Conservation (phyloP, 1,140 invertebrate species). For the Pseudomyrmex cubaensis region DNA sequence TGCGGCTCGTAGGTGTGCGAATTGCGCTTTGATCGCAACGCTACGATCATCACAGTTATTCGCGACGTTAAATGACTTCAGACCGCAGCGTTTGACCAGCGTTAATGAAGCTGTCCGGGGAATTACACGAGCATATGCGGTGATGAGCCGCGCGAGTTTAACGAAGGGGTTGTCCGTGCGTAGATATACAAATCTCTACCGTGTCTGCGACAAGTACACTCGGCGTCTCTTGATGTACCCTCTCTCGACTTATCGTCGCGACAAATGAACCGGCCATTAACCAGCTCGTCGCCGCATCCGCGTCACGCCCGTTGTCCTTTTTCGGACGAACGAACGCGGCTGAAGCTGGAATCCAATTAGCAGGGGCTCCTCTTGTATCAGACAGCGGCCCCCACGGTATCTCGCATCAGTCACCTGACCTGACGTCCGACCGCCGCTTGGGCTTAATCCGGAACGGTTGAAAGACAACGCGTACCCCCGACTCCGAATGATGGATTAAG, state of each 20-base stretch:
- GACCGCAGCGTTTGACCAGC: constrained; percentile 1
- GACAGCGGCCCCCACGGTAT: constrained; percentile 37
- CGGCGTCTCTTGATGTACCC: constrained; percentile 15
- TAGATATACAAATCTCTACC: background rate
- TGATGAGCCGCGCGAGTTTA: background rate
- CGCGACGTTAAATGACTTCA: constrained; percentile 25
- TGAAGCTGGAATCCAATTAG: constrained; percentile 75
- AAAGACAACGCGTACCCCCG: constrained; percentile 61
- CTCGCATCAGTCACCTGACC: constrained; percentile 69
- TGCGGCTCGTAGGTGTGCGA: background rate
- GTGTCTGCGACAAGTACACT: background rate
- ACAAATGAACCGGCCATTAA: constrained; percentile 67
- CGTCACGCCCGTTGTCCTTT: constrained; percentile 40
- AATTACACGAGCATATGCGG: constrained; percentile 19
- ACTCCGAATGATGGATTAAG: constrained; percentile 75
- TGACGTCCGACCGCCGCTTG: constrained; percentile 57
- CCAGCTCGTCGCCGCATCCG: constrained; percentile 24
- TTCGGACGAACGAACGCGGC: constrained; percentile 20
- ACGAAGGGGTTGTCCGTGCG: constrained; percentile 4
- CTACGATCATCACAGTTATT: constrained; percentile 27
- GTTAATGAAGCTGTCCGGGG: constrained; percentile 51
- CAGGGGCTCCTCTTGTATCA: constrained; percentile 49
- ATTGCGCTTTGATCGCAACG: background rate
- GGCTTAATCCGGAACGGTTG: constrained; percentile 73
- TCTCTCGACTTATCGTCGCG: constrained; percentile 37